These are phyloP conservation scores for Clarias batrachus DNA, from an alignment of 2,113 vertebrate species.

Conservation along the genomic window DNA sequence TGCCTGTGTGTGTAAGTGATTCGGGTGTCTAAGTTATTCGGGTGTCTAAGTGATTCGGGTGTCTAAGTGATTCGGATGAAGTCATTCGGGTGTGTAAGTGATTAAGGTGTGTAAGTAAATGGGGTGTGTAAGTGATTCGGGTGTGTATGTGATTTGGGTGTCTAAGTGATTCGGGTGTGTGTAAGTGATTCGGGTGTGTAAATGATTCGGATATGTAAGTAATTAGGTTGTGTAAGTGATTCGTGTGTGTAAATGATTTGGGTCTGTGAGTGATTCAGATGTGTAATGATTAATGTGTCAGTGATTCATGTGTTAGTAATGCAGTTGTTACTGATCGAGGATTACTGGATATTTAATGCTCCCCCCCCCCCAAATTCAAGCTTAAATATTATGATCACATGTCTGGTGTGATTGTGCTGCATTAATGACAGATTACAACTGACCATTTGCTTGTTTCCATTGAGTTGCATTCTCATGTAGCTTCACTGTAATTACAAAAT, in stretches of 20 bases:
- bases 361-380: not conserved
- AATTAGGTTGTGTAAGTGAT: not conserved
- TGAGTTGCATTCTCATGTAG: not conserved
- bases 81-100: not conserved
- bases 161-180: not conserved
- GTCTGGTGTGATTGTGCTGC: not conserved
- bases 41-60: not conserved
- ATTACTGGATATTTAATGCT: not conserved
- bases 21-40: not conserved
- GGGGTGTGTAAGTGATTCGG: not conserved
- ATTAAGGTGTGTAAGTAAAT: not conserved
- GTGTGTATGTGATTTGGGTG: not conserved
- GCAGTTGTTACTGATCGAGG: too few relatives aligned
- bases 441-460: not conserved
- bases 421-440: not conserved
- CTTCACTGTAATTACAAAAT: conserved; percentile 22
- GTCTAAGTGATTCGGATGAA: not conserved
- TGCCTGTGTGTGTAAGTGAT: not conserved
- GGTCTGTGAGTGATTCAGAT: not conserved
- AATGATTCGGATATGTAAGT: not conserved
- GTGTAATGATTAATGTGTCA: not conserved
- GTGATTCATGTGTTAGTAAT: not conserved
- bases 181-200: not conserved
- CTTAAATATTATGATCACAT: not conserved
- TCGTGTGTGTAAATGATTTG: not conserved